These are phyloP conservation scores for Charadrius vociferus DNA, from an alignment of 2,113 vertebrate species.

Conservation along the genomic window DNA sequence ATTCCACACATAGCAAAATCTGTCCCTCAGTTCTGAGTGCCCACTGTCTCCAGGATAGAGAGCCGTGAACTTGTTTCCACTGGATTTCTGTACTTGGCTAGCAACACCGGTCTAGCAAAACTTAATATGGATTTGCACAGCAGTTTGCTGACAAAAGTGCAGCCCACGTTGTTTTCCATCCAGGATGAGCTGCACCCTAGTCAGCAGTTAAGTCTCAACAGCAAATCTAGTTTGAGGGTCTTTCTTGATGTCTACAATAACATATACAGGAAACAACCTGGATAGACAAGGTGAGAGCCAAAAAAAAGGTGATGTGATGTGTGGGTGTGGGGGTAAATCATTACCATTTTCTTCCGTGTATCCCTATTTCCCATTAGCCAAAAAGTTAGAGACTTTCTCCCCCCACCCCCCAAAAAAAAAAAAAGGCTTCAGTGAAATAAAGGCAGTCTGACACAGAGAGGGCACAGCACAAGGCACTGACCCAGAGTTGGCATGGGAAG, in stretches of 20 bases:
- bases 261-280: background rate
- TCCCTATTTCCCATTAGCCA: background rate
- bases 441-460: background rate
- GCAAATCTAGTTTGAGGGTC: background rate
- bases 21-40: background rate
- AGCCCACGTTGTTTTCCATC: background rate
- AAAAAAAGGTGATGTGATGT: background rate
- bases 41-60: background rate
- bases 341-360: background rate
- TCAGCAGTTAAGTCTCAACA: background rate
- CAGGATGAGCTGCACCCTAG: background rate
- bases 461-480: background rate
- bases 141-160: background rate
- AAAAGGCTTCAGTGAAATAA: background rate
- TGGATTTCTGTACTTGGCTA: background rate
- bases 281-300: background rate
- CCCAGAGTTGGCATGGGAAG: background rate
- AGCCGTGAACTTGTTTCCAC: background rate
- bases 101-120: background rate
- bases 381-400: background rate
- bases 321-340: background rate
- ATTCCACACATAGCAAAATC: background rate
- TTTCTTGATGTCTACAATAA: background rate
- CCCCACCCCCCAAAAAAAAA: background rate
- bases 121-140: background rate